These are phyloP conservation scores for Andrena fulva DNA, from an alignment of 2,888 invertebrate genomes.

Conservation along the genomic window DNA sequence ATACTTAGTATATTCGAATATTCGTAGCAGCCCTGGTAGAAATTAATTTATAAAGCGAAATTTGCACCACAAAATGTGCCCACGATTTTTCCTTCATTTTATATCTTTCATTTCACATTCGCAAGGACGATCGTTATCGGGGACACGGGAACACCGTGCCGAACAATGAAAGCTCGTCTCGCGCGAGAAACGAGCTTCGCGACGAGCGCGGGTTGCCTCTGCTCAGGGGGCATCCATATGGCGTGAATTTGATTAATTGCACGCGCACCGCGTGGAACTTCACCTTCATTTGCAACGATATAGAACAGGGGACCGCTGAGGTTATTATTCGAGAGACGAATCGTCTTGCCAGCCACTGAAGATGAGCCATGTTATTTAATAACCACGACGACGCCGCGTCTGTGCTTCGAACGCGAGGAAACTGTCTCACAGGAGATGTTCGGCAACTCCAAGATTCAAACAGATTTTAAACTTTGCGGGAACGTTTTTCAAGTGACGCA, in stretches of 20 bases:
- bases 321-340: slow-evolving; percentile 58
- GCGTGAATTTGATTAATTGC: slow-evolving; percentile 77
- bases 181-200: slow-evolving; percentile 30
- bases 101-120: slow-evolving; percentile 49
- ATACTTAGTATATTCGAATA: no score
- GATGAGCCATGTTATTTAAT: slow-evolving; percentile 21
- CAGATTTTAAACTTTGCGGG: neutral
- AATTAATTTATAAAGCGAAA: no score
- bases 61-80: no score
- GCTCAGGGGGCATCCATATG: slow-evolving; percentile 72
- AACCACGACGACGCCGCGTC: neutral
- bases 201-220: slow-evolving; percentile 61
- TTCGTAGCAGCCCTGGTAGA: no score
- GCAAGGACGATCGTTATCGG: slow-evolving; percentile 53
- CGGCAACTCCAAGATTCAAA: no score
- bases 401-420: neutral
- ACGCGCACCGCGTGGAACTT: slow-evolving; percentile 63
- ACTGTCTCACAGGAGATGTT: neutral
- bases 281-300: slow-evolving; percentile 64
- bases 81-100: neutral
- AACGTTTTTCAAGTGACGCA: no score
- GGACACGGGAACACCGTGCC: slow-evolving; percentile 7
- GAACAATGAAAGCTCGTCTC: slow-evolving; percentile 53
- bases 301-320: slow-evolving; percentile 43
- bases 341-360: neutral